Base-by-base conservation (phyloP, 2,797 vertebrate species). In the Tenualosa ilisha region DNA sequence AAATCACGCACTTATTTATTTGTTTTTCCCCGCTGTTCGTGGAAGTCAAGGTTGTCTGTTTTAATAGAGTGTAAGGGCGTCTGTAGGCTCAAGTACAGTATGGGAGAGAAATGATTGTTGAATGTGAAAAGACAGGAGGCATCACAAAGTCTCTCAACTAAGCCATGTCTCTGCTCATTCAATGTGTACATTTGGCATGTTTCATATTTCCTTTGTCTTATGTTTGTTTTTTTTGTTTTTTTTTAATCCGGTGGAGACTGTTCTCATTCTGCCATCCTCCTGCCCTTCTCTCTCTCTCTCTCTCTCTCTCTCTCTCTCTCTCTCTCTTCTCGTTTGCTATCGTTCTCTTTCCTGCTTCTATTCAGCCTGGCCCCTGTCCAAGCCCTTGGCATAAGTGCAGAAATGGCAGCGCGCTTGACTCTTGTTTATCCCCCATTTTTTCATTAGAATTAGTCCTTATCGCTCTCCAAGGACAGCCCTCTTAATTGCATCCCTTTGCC, bases 391-490 rank as follows among this genome's bases (percentile, higher is more conserved):
- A 84, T 51, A 53, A 84, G 40, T 84, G 84, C 26, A 24, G 17
- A 89, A 86, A 84, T 37, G 22, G 81, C 63, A 81, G 81, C 82
- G 11, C 40, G 81, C 63, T 81, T 84, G 83, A 79, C 65, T 81
- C 81, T 65, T 75, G 43, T 82, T 86, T 50, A 81, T 79, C 85
- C 86, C 56, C 56, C 63, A 22, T 81, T 84, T 88, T 87, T 88
- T 87, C 83, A 87, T 88, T 87, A 86, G 61, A 87, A 88, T 83
- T 83, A 86, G 75, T 85, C 82, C 84, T 87, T 85, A 86, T 87
- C 87, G 79, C 84, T 86, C 56, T 89, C 84, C 61, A 53, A 83
- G 61, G 84, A 81, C 86, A 84, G 72, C 40, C 84, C 86, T 68
- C 85, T 90, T 82, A 83, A 86, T 89, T 89, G 75, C 85, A 85